These are phyloP conservation scores for Trachelipus rathkii DNA, from an alignment of 1,140 invertebrate genomes.

Conservation along the genomic window DNA sequence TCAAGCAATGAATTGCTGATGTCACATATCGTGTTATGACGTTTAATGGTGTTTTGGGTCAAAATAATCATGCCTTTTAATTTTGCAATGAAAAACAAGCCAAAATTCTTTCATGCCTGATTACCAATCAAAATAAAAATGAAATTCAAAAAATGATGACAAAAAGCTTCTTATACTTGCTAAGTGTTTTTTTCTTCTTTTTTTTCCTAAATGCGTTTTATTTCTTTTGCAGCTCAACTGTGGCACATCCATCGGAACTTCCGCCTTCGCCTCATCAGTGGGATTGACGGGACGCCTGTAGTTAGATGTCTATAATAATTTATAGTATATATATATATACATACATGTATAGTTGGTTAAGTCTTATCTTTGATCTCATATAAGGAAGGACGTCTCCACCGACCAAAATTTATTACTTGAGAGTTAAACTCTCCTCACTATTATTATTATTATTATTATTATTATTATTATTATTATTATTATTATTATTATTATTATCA, in stretches of 20 bases:
- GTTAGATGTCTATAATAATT: neutral
- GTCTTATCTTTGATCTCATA: neutral
- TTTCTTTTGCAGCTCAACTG: constrained; percentile 77
- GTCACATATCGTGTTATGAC: no score
- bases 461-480: neutral
- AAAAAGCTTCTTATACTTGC: no score
- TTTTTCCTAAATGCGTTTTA: constrained; percentile 34
- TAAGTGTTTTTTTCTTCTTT: no score
- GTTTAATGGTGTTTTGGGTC: no score
- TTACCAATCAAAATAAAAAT: no score
- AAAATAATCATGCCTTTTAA: no score
- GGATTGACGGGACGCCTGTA: constrained; percentile 57
- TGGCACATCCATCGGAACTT: constrained; percentile 93
- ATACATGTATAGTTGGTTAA: neutral
- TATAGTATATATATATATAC: neutral
- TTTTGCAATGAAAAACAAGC: no score
- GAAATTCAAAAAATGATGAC: no score
- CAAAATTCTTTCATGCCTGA: no score
- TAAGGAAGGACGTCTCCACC: neutral
- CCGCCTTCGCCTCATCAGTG: constrained; percentile 95
- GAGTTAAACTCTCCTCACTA: neutral
- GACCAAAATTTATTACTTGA: neutral
- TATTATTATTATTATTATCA: neutral
- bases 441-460: neutral
- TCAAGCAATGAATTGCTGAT: no score